These are phyloP conservation scores for Xenus cinereus DNA, from an alignment of 2,113 vertebrate genomes.

Conservation along the genomic window DNA sequence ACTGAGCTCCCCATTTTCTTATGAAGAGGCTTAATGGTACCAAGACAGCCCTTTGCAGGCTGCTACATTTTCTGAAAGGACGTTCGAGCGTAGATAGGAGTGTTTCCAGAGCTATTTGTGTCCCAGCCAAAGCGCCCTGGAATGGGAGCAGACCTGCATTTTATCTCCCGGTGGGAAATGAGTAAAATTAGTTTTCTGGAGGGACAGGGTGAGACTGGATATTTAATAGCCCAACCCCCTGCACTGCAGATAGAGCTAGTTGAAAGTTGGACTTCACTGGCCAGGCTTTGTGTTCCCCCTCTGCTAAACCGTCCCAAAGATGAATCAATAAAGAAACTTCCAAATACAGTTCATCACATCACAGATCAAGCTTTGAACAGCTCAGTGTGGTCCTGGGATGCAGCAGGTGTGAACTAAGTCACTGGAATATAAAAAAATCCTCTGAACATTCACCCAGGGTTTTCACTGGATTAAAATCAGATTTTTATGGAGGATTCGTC, in stretches of 20 bases:
- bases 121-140: constrained; percentile 9
- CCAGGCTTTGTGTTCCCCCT: neutral
- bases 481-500: neutral
- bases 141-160: constrained; percentile 45
- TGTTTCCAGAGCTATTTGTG: constrained; percentile 45
- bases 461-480: neutral
- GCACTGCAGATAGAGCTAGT: neutral
- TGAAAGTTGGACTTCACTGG: neutral
- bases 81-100: neutral
- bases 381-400: neutral
- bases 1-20: neutral
- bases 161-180: constrained; percentile 49
- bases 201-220: constrained; percentile 20
- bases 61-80: constrained; percentile 18
- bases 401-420: neutral
- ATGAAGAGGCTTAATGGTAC: neutral
- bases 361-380: neutral
- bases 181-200: constrained; percentile 55
- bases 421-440: neutral
- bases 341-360: neutral
- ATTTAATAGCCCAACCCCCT: neutral
- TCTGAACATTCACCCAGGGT: neutral
- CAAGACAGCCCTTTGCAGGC: neutral
- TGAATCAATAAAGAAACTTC: neutral
- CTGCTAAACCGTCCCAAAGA: neutral